Evolutionary conservation across 2,888 invertebrate species (phyloP), one percentile per base, ranked within the genome.

Genomic region (Thecophora atra): DNA sequence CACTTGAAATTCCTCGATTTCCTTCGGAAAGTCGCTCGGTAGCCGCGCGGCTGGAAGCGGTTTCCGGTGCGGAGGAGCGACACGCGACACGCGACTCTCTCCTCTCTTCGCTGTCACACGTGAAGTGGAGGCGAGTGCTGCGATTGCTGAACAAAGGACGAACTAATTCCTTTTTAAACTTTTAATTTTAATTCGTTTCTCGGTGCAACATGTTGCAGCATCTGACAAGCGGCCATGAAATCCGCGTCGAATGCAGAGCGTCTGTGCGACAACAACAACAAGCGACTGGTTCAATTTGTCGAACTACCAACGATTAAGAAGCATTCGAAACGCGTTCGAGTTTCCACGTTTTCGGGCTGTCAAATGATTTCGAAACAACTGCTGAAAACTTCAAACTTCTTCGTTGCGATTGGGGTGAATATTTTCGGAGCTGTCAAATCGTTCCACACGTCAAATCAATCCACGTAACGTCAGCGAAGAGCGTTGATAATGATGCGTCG

Each of bases 221-320:
- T 13, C 26, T 60, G 44, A 58, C 47, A 58, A 44, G 58, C 44
- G 8, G 24, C 58, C 44, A 56, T 28, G 58, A 42, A 47, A 58
- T 58, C 13, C 42, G 68, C 42, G 58, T 58, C 68, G 68, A 69
- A 69, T 69, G 42, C 47, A 47, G 44, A 69, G 28, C 67, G 67
- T 42, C 37, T 67, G 67, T 24, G 2, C 4, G 37, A 5, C 51
- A 24, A 15, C 11, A 28, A 2, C 7, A 26, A 47, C n/a, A 42
- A 21, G 37, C 28, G 56, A 37, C 54, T 6, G 56, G 67, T 24
- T 56, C 54, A 67, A 42, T 13, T 67, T 56, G 8, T 56, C 3
- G 8, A 30, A 37, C 30, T 15, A n/a, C 28, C 37, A 15, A n/a
- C 51, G 51, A 51, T 67, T 67, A 67, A 28, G 54, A 11, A 19